A percentile compares a stretch with the other conserved stretches of the same genome.
phyloP scores from a whole-genome alignment of 2,797 vertebrate genomes.

The Margarornis squamiger region DNA sequence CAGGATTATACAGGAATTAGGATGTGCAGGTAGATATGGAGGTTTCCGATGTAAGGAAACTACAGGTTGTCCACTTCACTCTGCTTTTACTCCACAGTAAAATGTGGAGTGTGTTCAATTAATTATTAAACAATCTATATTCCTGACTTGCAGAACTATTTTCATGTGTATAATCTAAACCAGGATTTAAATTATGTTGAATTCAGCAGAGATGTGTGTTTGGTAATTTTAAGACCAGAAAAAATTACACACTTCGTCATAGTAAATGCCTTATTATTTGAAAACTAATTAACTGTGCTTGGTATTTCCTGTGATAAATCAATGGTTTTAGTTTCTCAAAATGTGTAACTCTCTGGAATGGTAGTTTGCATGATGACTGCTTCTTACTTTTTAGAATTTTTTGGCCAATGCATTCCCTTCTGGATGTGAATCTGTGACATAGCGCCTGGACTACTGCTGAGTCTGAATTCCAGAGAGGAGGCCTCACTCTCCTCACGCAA shows the following conservation, averaged over 20 bases:
- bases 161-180: background rate
- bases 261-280: background rate
- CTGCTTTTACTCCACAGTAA: background rate
- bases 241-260: background rate
- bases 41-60: background rate
- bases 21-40: conserved; percentile 5
- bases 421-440: background rate
- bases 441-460: background rate
- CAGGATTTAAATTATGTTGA: background rate
- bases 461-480: background rate
- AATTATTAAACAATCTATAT: background rate
- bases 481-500: background rate
- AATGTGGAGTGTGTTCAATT: background rate
- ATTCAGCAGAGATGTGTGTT: background rate
- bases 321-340: background rate
- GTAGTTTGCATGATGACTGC: background rate
- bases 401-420: background rate
- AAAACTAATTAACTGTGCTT: background rate
- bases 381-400: background rate
- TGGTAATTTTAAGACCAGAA: background rate
- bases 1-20: conserved; percentile 59
- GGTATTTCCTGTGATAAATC: background rate
- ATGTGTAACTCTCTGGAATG: background rate
- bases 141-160: background rate
- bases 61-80: background rate